These are phyloP conservation scores for Astropecten irregularis DNA, from an alignment of 53 echinoderm and acorn worm genomes.

Conservation along the genomic window DNA sequence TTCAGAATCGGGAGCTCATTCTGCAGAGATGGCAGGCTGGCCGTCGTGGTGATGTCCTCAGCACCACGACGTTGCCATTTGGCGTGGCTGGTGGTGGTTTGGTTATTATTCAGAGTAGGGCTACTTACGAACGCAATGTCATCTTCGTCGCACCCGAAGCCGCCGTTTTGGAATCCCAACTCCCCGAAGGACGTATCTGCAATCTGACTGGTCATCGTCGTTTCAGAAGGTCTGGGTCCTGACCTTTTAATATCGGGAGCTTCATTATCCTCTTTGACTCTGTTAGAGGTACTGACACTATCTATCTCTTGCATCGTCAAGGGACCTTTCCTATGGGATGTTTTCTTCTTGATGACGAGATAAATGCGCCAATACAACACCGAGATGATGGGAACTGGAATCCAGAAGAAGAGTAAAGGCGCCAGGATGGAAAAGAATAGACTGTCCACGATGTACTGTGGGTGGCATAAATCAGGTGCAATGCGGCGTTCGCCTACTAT, in stretches of 20 bases:
- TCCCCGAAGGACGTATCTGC: background rate
- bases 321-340: background rate
- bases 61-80: background rate
- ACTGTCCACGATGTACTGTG: slow-evolving; percentile 54
- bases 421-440: slow-evolving; percentile 34
- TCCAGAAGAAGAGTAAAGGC: slow-evolving; percentile 43
- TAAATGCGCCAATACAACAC: slow-evolving; percentile 44
- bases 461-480: slow-evolving; percentile 38
- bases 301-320: slow-evolving; percentile 16
- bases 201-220: too few relatives aligned
- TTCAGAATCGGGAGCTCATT: background rate
- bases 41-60: too few relatives aligned
- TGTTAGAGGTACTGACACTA: background rate
- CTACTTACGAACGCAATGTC: too few relatives aligned
- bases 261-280: background rate
- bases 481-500: slow-evolving; percentile 41
- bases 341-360: slow-evolving; percentile 32
- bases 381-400: slow-evolving; percentile 28
- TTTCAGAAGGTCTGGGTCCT: too few relatives aligned
- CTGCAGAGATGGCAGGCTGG: background rate
- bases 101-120: too few relatives aligned
- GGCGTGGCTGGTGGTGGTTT: background rate
- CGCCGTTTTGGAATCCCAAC: slow-evolving; percentile 5
- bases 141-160: background rate
- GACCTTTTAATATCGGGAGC: background rate